These are phyloP conservation scores for Progne subis DNA, from an alignment of 2,113 vertebrate genomes.

Conservation along the genomic window DNA sequence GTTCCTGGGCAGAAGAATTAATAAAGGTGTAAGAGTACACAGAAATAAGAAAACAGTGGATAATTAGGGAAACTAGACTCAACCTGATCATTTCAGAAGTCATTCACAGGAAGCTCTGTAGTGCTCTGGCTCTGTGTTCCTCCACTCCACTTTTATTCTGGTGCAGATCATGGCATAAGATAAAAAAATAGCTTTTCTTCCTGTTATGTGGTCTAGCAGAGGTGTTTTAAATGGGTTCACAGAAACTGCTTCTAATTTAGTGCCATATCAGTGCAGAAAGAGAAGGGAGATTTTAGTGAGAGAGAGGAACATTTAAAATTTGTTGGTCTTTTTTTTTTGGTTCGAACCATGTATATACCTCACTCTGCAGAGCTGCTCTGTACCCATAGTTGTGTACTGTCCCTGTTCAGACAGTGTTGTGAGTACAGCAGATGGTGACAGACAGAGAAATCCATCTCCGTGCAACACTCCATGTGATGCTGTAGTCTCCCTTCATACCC, in stretches of 20 bases:
- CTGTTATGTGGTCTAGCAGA: not conserved
- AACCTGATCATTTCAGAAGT: not conserved
- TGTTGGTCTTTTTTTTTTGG: not conserved
- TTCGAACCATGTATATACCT: not conserved
- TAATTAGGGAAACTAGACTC: not conserved
- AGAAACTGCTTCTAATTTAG: not conserved
- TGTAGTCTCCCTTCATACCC: not conserved
- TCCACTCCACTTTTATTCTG: not conserved
- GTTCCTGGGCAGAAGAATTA: not conserved
- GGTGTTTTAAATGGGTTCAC: not conserved
- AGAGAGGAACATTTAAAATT: not conserved
- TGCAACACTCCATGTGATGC: not conserved
- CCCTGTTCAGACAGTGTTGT: accelerated
- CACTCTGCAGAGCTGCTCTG: not conserved
- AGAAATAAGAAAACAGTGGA: not conserved
- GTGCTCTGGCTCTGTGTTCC: not conserved
- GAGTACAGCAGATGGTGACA: not conserved
- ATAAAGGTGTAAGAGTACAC: not conserved
- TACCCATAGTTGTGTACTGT: accelerated
- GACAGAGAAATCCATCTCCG: not conserved
- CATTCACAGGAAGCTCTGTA: not conserved
- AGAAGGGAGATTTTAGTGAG: not conserved
- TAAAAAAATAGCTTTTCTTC: not conserved
- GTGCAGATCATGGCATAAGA: not conserved
- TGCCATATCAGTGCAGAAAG: not conserved